Evolutionary conservation across 2,888 invertebrate genomes (phyloP).

Genomic region (Mesoligia furuncula): DNA sequence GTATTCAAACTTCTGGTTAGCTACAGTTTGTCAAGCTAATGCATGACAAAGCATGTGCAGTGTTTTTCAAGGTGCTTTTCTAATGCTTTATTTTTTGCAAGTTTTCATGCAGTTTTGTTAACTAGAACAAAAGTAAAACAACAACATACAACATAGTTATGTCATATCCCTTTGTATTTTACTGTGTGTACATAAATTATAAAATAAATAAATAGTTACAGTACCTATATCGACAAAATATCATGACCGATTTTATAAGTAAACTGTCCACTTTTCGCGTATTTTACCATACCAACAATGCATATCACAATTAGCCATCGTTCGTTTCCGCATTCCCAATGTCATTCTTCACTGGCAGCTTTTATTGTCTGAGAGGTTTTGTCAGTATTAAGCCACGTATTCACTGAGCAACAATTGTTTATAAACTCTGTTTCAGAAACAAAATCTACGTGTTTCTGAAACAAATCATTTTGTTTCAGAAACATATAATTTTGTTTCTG

Average conservation of each 20-base stretch:
- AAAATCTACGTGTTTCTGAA: too few species aligned
- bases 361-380: not conserved
- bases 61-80: conserved; percentile 56
- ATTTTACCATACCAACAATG: not conserved
- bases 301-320: conserved; percentile 1
- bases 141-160: too few species aligned
- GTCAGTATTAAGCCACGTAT: too few species aligned
- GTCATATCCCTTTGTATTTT: too few species aligned
- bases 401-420: too few species aligned
- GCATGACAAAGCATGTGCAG: conserved; percentile 65
- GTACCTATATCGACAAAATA: not conserved
- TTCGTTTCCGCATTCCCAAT: not conserved
- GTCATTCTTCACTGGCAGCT: too few species aligned
- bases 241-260: not conserved
- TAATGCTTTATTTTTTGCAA: conserved; percentile 47
- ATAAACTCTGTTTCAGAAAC: too few species aligned
- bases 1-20: conserved; percentile 98
- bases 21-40: conserved; percentile 48
- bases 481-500: too few species aligned
- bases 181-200: too few species aligned
- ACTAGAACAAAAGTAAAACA: too few species aligned
- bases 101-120: not conserved
- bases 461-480: too few species aligned
- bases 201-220: too few species aligned
- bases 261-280: not conserved